Evolutionary conservation across 1,140 invertebrate species (phyloP).

Genomic region (Zaprionus ornatus): DNA sequence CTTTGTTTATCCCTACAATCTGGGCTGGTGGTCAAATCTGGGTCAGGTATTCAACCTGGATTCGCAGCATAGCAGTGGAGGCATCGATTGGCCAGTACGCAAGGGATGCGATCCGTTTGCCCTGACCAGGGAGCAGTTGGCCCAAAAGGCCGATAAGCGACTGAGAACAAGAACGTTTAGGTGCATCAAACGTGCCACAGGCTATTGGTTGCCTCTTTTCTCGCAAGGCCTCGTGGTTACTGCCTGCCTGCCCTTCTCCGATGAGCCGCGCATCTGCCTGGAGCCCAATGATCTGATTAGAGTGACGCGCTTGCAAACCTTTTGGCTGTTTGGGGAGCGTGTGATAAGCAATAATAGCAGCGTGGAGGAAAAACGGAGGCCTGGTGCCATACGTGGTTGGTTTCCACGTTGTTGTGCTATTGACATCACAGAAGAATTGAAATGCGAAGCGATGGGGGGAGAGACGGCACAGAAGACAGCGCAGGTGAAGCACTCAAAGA

Average conservation of each 20-base stretch:
- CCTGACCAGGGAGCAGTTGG: constrained; percentile 94
- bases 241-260: constrained; percentile 90
- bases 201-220: constrained; percentile 90
- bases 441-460: too few relatives aligned
- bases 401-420: constrained; percentile 91
- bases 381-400: constrained; percentile 88
- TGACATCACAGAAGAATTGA: constrained; percentile 77
- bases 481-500: not conserved
- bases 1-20: constrained; percentile 95
- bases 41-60: constrained; percentile 86
- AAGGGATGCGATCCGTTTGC: constrained; percentile 93
- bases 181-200: constrained; percentile 87
- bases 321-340: constrained; percentile 95
- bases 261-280: constrained; percentile 92
- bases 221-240: constrained; percentile 89
- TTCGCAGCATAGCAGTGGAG: constrained; percentile 88
- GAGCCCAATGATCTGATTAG: constrained; percentile 88
- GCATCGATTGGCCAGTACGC: constrained; percentile 92
- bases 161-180: constrained; percentile 89
- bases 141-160: constrained; percentile 94
- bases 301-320: constrained; percentile 92
- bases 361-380: not conserved
- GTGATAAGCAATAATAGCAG: constrained; percentile 35
- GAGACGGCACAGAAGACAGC: not conserved
- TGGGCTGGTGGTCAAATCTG: constrained; percentile 88